Evolutionary conservation across 2,113 vertebrate genomes (phyloP).

Genomic region (Natator depressus): DNA sequence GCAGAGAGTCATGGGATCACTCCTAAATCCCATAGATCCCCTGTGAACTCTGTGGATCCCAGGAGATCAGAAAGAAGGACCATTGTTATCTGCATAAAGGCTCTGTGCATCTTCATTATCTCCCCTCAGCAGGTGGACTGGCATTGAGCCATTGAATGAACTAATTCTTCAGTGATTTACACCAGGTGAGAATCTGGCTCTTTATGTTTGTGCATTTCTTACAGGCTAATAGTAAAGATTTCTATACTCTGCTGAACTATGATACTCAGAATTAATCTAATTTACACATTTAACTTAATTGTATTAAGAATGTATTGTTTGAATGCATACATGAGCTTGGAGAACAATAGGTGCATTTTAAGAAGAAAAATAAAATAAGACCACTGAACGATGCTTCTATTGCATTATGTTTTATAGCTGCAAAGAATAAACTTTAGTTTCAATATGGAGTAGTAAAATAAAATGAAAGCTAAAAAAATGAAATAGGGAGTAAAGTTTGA

Average conservation of each 20-base stretch:
- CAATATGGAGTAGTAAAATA: conserved; percentile 30
- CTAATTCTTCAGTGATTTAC: background rate
- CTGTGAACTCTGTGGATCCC: background rate
- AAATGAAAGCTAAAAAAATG: conserved; percentile 51
- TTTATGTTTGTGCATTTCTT: background rate
- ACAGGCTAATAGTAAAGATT: background rate
- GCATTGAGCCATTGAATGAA: background rate
- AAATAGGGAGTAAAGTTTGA: conserved; percentile 10
- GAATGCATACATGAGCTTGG: background rate
- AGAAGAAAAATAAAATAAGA: background rate
- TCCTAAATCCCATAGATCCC: background rate
- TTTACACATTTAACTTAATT: background rate
- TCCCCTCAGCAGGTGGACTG: conserved; percentile 28
- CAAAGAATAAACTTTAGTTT: conserved; percentile 3
- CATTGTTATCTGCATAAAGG: background rate
- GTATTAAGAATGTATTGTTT: conserved; percentile 18
- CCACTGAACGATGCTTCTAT: background rate
- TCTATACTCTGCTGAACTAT: background rate
- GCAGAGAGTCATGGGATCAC: background rate
- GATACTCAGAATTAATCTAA: background rate
- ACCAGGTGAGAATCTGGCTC: background rate
- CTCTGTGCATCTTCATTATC: conserved; percentile 11
- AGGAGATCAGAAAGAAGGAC: background rate
- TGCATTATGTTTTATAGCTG: background rate
- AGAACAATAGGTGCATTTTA: background rate